phyloP scores from a whole-genome alignment of 2,888 invertebrate genomes.

The Tetheella fluctuosa region DNA sequence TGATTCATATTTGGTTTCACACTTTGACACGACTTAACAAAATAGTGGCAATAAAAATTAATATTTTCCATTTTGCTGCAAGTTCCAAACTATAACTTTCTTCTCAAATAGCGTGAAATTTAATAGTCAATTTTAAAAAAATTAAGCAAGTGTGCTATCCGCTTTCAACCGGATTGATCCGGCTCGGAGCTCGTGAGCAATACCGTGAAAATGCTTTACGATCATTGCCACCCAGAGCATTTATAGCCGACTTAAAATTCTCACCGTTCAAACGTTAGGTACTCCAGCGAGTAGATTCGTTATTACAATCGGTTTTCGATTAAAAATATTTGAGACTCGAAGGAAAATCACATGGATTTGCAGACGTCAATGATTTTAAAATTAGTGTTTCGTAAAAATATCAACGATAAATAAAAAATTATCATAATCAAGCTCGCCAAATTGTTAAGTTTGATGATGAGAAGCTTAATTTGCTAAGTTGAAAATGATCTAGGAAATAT shows the following conservation, averaged over 20 bases:
- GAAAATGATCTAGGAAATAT: no score
- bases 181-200: constrained; percentile 53
- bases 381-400: no score
- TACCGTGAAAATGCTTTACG: constrained; percentile 71
- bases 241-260: constrained; percentile 70
- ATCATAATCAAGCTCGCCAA: no score
- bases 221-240: constrained; percentile 61
- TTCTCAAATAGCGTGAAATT: not conserved
- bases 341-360: not conserved
- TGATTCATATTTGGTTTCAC: no score
- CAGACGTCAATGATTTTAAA: no score
- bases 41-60: no score
- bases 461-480: no score
- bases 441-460: no score
- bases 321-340: constrained; percentile 15
- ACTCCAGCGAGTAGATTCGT: constrained; percentile 20
- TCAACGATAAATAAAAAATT: no score
- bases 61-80: not conserved
- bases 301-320: constrained; percentile 30
- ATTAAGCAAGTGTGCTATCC: constrained; percentile 16
- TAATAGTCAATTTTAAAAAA: not conserved
- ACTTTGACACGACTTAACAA: no score
- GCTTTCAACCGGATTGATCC: constrained; percentile 50
- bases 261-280: constrained; percentile 45
- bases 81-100: not conserved